Base-by-base conservation (phyloP, 2,888 invertebrate species). In the Homarus gammarus region DNA sequence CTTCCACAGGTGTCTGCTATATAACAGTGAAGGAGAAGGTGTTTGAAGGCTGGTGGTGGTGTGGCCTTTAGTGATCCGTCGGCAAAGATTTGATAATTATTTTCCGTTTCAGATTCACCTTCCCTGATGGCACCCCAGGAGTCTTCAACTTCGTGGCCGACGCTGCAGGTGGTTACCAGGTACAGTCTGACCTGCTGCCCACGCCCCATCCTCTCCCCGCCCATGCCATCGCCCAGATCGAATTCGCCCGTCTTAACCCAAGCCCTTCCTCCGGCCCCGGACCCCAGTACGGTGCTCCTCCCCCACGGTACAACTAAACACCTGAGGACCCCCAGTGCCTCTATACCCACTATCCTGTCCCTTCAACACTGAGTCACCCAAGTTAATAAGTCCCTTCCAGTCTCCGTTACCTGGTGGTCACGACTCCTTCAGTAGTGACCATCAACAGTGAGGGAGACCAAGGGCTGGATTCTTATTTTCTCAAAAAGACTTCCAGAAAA, bases 91-190 rank as follows among this genome's bases (percentile, higher is more conserved):
- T 22, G 3, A 22, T 15, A 56, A 56, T 10, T 56, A 5, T 49
- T 18, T 27, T 0, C 27, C 3, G 33, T 72, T 61, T 12, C 90
- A 90, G 90, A 64, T 90, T 87, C 84, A 87, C 87, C 72, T 87
- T 87, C 64, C 87, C 90, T 38, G 90, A 90, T 81, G 90, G 90
- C 31, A 84, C 73, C 15, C 84, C 79, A 8, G 87, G 79, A 12
- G 75, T 38, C 38, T 78, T 90, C 75, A 84, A 33, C 31, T 90
- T 87, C 87, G 87, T 87, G 22, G 90, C 90, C 75, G 90, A 90
- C 40, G 90, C 44, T 12, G 31, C 77, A n/a, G n/a, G n/a, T n/a
- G 90, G 90, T 1, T 90, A 79, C 84, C 49, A 49, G 22, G 84
- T 70, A 22, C 75, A 68, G 36, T 87, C 87, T 18, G 36, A 44